A percentile compares a stretch with the other conserved stretches of the same genome.
These are phyloP conservation scores for Anas platyrhynchos DNA, from an alignment of 2,113 vertebrate species.

Conservation along the genomic window DNA sequence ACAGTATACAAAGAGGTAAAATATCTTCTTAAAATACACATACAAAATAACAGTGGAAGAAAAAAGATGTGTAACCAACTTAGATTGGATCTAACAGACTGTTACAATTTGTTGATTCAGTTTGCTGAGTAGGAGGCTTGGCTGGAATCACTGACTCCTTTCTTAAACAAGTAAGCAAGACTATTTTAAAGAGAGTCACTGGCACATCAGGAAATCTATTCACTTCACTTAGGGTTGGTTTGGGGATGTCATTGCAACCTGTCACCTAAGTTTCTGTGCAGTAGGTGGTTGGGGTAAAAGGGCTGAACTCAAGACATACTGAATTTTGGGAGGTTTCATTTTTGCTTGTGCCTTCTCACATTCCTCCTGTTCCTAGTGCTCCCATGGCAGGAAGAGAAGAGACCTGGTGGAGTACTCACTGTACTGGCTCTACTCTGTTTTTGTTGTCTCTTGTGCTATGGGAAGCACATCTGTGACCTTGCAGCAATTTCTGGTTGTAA, in stretches of 20 bases:
- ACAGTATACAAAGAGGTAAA: background rate
- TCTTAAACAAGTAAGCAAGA: background rate
- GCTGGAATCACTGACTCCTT: background rate
- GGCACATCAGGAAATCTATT: background rate
- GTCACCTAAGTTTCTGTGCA: background rate
- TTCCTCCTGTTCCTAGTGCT: background rate
- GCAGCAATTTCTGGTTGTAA: background rate
- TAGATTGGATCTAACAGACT: background rate
- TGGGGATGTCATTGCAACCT: background rate
- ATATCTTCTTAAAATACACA: background rate
- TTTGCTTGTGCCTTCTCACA: background rate
- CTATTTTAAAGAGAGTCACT: background rate
- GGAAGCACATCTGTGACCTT: background rate
- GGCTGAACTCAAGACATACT: background rate
- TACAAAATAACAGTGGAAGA: background rate
- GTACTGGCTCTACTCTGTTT: background rate
- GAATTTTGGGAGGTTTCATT: background rate
- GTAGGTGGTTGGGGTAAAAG: background rate
- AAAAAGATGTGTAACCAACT: background rate
- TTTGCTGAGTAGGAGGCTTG: background rate
- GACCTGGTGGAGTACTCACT: background rate
- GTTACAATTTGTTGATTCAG: background rate
- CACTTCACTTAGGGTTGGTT: background rate
- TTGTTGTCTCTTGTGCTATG: background rate
- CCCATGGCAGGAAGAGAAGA: background rate